Conservation (phyloP, 2,797 vertebrate genomes). For the Nannoperca obscura region DNA sequence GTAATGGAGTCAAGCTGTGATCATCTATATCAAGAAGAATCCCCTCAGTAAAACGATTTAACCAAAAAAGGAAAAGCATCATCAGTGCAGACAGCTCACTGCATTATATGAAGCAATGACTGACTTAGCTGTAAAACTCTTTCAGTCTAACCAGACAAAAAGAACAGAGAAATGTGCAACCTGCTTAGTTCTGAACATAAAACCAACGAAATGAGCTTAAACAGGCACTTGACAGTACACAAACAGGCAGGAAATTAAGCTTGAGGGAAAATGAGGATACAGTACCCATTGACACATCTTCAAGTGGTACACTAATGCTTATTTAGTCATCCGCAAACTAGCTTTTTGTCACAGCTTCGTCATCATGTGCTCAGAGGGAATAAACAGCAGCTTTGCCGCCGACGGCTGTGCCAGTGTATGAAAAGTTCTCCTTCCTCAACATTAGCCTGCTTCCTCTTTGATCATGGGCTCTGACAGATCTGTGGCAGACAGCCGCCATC, state of each 20-base stretch:
- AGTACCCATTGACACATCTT: constrained; percentile 49
- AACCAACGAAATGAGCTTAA: constrained; percentile 43
- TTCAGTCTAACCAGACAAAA: constrained; percentile 31
- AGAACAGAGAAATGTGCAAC: constrained; percentile 30
- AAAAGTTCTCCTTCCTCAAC: constrained; percentile 63
- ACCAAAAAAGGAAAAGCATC: constrained; percentile 26
- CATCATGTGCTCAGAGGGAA: constrained; percentile 55
- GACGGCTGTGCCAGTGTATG: constrained; percentile 38
- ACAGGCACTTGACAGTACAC: constrained; percentile 33
- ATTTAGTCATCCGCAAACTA: constrained; percentile 57
- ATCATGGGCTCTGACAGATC: constrained; percentile 69
- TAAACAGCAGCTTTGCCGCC: constrained; percentile 59
- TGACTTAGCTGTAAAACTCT: constrained; percentile 19
- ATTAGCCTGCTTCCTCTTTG: constrained; percentile 66
- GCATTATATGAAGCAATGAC: constrained; percentile 35
- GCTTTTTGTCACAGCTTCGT: constrained; percentile 53
- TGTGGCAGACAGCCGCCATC: constrained; percentile 68
- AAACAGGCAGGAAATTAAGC: constrained; percentile 51
- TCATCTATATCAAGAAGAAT: constrained; percentile 46
- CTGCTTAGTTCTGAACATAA: constrained; percentile 40
- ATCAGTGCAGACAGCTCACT: constrained; percentile 26
- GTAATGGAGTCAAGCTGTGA: constrained; percentile 54
- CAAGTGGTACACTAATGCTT: constrained; percentile 50
- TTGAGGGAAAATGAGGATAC: constrained; percentile 40
- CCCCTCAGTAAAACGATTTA: constrained; percentile 30